phyloP scores from a whole-genome alignment of 53 echinoderm and acorn worm species.

The Echinometra lucunter region DNA sequence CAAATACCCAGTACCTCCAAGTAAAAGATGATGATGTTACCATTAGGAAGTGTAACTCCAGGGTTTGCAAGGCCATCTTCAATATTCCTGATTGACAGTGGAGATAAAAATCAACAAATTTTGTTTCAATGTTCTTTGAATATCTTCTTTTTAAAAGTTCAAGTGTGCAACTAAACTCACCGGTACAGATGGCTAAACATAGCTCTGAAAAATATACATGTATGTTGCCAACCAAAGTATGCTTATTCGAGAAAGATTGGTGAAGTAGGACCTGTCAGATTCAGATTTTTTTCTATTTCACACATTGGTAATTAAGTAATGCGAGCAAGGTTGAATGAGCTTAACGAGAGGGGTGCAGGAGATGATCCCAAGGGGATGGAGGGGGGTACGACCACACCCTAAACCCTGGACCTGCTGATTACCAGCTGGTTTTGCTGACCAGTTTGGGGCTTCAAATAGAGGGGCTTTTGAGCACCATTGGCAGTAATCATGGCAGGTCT shows the following conservation, averaged over 20 bases:
- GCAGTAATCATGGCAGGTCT: slow-evolving; percentile 38
- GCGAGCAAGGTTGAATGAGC: slow-evolving; percentile 37
- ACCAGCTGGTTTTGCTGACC: slow-evolving; percentile 17
- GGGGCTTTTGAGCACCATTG: background rate
- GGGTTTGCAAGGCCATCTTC: background rate
- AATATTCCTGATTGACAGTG: background rate
- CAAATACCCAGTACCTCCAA: slow-evolving; percentile 1
- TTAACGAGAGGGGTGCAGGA: slow-evolving; percentile 7
- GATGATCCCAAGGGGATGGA: slow-evolving; percentile 18
- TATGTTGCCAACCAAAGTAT: background rate
- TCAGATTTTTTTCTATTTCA: slow-evolving; percentile 25
- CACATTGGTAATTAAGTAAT: background rate
- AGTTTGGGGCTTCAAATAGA: background rate
- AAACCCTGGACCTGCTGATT: slow-evolving; percentile 55
- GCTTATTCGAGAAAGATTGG: background rate
- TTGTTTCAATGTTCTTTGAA: too few relatives aligned
- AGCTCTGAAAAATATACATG: background rate
- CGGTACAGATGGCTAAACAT: background rate
- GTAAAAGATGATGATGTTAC: background rate
- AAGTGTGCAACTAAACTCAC: slow-evolving; percentile 15
- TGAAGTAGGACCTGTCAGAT: background rate
- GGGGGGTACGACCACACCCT: slow-evolving; percentile 44
- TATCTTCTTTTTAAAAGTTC: too few relatives aligned
- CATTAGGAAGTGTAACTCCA: background rate
- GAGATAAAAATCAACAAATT: background rate